Evolutionary conservation across 2,888 invertebrate species (phyloP), one percentile per base, ranked within the genome.

Genomic region (Synanthedon vespiformis): DNA sequence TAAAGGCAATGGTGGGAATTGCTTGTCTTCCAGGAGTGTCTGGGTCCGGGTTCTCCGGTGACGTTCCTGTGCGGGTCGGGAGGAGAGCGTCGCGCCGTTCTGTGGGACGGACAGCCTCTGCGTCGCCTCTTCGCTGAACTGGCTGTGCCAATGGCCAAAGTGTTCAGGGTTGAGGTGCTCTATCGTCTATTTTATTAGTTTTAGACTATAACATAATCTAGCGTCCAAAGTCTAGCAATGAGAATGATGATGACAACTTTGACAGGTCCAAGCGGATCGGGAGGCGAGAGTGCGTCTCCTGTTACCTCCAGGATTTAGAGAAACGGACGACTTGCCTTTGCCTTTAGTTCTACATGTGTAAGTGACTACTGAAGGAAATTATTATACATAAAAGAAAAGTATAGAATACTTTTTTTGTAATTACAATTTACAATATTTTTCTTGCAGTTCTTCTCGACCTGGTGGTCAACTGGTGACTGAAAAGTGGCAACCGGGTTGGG

Each of bases 391-490:
- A 34, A 34, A 34, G 22, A 22, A 22, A 22, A 4, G 4, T 4
- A 22, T 22, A 22, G 4, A 22, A 8, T 2, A 6, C 1, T 34
- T 34, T 34, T 10, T 10, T 6, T 34, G 10, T 34, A 34, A 6
- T 34, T 34, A 2, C 34, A 10, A 6, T 8, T 34, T 34, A 34
- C 1, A 34, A 34, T 34, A 34, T 34, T 34, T 34, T 34, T 6
- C 8, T 34, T 34, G 34, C 64, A 85, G 85, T 2, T 80, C 83
- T 1, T 77, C 82, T 1, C 67, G 76, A 10, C 97, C 97, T 0
- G 95, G 95, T 2, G 91, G 93, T 0, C 97, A 97, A 77, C 80
- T 93, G 62, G 96, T 97, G 10, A 94, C 94, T 3, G 93, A 95
- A 65, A 89, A 91, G 58, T 97, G 94, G 90, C 87, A 89, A 44